Base-by-base conservation (phyloP, 2,113 vertebrate species). In the Orcinus orca region DNA sequence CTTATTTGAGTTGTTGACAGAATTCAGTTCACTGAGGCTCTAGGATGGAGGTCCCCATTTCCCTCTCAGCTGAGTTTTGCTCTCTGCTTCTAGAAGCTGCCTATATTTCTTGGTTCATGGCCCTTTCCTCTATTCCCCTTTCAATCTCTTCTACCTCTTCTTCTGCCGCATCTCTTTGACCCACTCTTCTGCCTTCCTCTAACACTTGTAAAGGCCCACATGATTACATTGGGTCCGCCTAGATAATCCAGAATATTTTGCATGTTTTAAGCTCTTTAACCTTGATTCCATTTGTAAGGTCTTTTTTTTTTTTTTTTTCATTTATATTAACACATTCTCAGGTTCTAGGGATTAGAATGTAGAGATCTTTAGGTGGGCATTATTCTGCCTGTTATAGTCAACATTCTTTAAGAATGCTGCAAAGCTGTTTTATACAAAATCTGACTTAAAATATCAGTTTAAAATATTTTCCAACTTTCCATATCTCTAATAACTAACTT, bases 191-290 rank as follows among this genome's bases (percentile, higher is more conserved):
- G 2, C 47, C 13, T 82, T 84, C 11, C 18, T 92, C 20, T 88
- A 26, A 29, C 8, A 50, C 31, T 55, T 67, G 6, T 31, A 83
- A 79, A 41, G 6, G 23, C 20, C 21, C 6, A n/a, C 31, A 47
- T 29, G 3, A 50, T 68, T 70, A 13, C 9, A 17, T 1, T 25
- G 25, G 4, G 0, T 1, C 12, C 15, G 26, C 21, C 8, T 15
- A 4, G 8, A 26, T 73, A 47, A 86, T 70, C 2, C 13, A 33
- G 8, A 47, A 41, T 58, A 77, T 81, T 41, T 21, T 38, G 18
- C 1, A 2, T 60, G 2, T 20, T 41, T 33, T 70, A 50, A 7
- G 4, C 0, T 71, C 41, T 41, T 5, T 41, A 77, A 44, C 29
- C 10, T 76, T 62, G 44, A 63, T 73, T 63, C 47, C 15, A 89